Evolutionary conservation across 2,113 vertebrate species (phyloP), one percentile per base, ranked within the genome.

Genomic region (Rhinogobius similis): DNA sequence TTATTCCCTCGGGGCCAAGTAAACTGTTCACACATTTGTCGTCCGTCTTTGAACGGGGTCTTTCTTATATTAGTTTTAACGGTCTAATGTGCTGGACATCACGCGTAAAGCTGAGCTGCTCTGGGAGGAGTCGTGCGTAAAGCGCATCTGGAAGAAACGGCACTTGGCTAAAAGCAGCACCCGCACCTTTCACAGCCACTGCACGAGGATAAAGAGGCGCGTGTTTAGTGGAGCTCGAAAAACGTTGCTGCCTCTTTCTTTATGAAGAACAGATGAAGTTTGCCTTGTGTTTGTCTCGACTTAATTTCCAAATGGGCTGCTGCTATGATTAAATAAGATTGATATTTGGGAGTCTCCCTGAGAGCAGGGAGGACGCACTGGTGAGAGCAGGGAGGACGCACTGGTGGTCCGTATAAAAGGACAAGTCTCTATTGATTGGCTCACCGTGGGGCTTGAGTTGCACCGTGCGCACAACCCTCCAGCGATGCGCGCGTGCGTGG

Each of bases 161-260:
- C 24, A 0, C 13, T n/a, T 14, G 13, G 41, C 75, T 63, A 76
- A 73, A 79, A 64, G 68, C 26, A 62, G 24, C 36, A 18, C 73
- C 65, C 59, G 20, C 43, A 70, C 29, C 32, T 83, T 65, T 73
- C 62, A 66, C 70, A 79, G 61, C 77, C 77, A 61, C 67, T 84
- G 80, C 78, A 76, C 70, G 13, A 68, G 27, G 21, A 77, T 68
- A 85, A 88, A 86, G 78, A 72, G 12, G 18, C 63, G 59, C 69
- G 39, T 8, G 66, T n/a, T 76, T 64, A 68, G 44, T 77, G 71
- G 48, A 64, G 62, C 44, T 20, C 39, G 1, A 65, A 65, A 73
- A 65, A 48, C 20, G 44, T 77, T 36, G 63, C 68, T 9, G 5
- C 10, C 8, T 20, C 73, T 68, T 41, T 63, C 10, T 43, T 59